phyloP scores from a whole-genome alignment of 1,140 invertebrate genomes.

The Trinorchestia longiramus region DNA sequence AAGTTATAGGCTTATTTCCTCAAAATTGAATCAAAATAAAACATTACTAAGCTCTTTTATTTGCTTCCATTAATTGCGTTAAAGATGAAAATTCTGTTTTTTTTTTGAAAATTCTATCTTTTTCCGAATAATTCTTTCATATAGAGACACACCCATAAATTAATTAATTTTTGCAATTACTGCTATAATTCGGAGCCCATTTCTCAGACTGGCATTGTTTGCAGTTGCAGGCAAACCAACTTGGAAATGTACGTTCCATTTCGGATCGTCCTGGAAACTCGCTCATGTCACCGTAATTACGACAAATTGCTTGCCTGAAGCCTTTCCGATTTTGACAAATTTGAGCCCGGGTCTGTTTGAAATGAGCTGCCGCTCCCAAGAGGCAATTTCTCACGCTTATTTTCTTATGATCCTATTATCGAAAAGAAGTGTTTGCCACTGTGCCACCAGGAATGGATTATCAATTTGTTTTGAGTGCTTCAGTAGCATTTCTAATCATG shows the following conservation, averaged over 20 bases:
- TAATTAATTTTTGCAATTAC: neutral
- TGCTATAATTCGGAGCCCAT: neutral
- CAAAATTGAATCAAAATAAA: no score
- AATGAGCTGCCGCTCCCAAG: neutral
- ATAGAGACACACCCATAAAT: neutral
- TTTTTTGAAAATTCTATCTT: neutral
- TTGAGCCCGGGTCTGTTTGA: neutral
- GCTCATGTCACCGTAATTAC: neutral
- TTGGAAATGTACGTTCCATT: neutral
- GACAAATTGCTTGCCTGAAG: neutral
- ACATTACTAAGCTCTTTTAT: neutral
- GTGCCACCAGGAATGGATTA: neutral
- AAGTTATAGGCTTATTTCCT: no score
- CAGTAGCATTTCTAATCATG: neutral
- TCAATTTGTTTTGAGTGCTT: neutral
- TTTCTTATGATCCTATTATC: neutral
- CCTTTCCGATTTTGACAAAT: conserved; percentile 1
- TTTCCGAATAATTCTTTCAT: neutral
- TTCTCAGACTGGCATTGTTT: neutral
- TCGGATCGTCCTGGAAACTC: neutral
- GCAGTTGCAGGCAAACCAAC: neutral
- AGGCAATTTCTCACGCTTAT: neutral
- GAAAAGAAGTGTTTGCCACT: neutral
- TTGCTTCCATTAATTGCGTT: neutral
- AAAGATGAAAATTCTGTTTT: neutral